phyloP scores from a whole-genome alignment of 2,113 vertebrate genomes.

The Rhea americana region DNA sequence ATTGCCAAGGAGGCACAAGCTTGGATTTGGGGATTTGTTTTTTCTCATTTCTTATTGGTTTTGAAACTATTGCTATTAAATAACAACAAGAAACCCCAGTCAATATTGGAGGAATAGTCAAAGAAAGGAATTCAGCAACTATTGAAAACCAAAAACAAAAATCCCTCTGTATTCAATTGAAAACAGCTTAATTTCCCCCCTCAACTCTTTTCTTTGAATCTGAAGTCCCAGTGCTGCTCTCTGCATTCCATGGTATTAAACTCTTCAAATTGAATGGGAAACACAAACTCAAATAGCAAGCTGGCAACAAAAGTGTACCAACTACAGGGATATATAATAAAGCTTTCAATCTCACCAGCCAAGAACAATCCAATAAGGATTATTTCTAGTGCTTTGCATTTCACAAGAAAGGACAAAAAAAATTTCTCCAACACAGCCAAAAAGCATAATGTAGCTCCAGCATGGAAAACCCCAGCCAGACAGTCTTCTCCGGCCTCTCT shows the following conservation, averaged over 20 bases:
- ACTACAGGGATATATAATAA: background rate
- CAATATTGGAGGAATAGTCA: background rate
- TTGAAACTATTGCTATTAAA: slow-evolving; percentile 8
- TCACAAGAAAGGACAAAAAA: background rate
- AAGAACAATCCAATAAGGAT: slow-evolving; percentile 26
- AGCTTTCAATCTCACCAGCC: slow-evolving; percentile 11
- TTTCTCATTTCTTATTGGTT: background rate
- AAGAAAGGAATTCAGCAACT: background rate
- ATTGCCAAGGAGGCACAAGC: background rate
- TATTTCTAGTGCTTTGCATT: slow-evolving; percentile 22
- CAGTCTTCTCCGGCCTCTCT: background rate
- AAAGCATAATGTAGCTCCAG: background rate
- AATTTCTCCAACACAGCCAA: background rate
- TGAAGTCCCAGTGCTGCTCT: background rate
- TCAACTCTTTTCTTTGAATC: background rate
- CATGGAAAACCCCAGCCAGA: background rate
- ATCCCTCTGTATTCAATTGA: background rate
- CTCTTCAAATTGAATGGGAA: slow-evolving; percentile 14
- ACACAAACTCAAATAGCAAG: background rate
- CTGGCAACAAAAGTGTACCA: slow-evolving; percentile 4
- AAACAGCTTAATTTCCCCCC: background rate
- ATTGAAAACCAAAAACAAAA: background rate
- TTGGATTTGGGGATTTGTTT: background rate
- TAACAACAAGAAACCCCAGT: background rate
- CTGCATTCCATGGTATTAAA: slow-evolving; percentile 18